Evolutionary conservation across 2,888 invertebrate species (phyloP).

Genomic region (Agrotis exclamationis): DNA sequence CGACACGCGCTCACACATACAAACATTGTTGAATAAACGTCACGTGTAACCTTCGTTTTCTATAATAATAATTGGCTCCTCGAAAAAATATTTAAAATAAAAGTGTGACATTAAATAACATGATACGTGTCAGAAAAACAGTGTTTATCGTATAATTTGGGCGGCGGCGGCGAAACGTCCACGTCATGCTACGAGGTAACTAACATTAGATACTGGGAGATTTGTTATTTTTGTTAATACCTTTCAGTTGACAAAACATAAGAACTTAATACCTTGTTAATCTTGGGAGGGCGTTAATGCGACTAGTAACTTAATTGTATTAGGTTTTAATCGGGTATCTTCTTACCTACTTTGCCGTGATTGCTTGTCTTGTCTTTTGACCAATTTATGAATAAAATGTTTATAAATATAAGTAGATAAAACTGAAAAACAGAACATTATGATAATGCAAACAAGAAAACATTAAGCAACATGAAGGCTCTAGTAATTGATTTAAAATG

Average conservation of each 20-base stretch:
- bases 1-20: conserved; percentile 53
- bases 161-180: conserved; percentile 79
- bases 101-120: conserved; percentile 81
- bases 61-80: conserved; percentile 63
- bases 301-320: conserved; percentile 61
- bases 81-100: conserved; percentile 69
- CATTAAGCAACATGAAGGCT: conserved; percentile 14
- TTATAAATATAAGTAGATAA: background rate
- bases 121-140: conserved; percentile 83
- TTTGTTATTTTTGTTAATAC: conserved; percentile 23
- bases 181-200: conserved; percentile 87
- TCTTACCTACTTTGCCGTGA: conserved; percentile 2
- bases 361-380: background rate
- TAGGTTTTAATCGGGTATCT: conserved; percentile 42
- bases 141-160: conserved; percentile 85
- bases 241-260: conserved; percentile 27
- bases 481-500: conserved; percentile 44
- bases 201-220: conserved; percentile 60
- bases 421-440: background rate
- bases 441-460: conserved; percentile 19
- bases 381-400: conserved; percentile 8
- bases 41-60: conserved; percentile 61
- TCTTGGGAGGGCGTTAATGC: conserved; percentile 41
- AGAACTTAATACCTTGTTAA: conserved; percentile 32
- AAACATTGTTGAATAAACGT: conserved; percentile 49